Conservation (phyloP, 1,140 invertebrate genomes). For the Leptopilina clavipes region DNA sequence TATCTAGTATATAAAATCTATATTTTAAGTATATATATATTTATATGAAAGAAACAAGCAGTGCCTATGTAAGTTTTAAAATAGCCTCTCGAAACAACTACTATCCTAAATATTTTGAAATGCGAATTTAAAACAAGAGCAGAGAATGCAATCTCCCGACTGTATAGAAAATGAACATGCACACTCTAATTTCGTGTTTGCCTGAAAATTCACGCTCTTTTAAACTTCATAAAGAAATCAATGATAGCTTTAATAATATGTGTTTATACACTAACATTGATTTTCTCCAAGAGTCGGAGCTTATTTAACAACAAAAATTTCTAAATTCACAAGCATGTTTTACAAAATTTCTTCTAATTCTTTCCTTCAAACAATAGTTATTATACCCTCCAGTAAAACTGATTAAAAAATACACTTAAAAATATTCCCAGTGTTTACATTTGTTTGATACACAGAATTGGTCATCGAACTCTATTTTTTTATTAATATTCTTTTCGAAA, state of each 20-base stretch:
- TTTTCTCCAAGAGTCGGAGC: not conserved
- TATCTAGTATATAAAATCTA: constrained; percentile 8
- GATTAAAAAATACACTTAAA: not conserved
- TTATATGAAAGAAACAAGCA: not conserved
- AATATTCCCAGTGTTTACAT: constrained; percentile 26
- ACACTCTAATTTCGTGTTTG: constrained; percentile 4
- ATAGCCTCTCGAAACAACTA: not conserved
- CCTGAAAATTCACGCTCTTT: constrained; percentile 14
- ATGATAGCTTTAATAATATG: not conserved
- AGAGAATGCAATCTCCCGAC: not conserved
- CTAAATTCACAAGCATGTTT: not conserved
- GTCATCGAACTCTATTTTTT: not conserved
- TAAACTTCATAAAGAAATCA: constrained; percentile 31
- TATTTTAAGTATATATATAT: not conserved
- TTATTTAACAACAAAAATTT: not conserved
- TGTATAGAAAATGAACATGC: not conserved
- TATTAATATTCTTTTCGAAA: constrained; percentile 21
- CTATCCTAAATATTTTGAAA: not conserved
- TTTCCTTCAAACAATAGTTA: not conserved
- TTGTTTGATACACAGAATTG: constrained; percentile 18
- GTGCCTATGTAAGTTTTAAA: too few species aligned
- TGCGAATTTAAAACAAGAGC: not conserved
- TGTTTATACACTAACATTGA: constrained; percentile 18
- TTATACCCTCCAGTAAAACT: not conserved
- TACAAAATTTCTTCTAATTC: too few species aligned